Evolutionary conservation across 2,113 vertebrate genomes (phyloP).

Genomic region (Raja brachyura): DNA sequence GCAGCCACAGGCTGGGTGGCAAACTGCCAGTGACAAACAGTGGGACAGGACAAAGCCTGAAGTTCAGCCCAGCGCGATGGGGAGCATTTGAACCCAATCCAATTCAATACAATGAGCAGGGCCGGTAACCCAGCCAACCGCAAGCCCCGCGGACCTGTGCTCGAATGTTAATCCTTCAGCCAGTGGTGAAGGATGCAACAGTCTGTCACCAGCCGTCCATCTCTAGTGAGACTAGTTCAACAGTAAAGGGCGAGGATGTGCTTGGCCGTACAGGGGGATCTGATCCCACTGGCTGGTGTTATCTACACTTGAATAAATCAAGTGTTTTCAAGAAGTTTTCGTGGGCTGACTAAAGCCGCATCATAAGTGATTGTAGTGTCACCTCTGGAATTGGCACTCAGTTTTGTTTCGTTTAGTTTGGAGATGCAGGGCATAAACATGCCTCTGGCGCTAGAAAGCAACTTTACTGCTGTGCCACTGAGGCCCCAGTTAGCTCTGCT

Average conservation of each 20-base stretch:
- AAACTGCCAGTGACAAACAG: constrained; percentile 18
- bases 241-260: not conserved
- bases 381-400: not conserved
- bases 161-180: not conserved
- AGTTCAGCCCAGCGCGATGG: not conserved
- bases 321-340: not conserved
- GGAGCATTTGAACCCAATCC: not conserved
- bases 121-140: not conserved
- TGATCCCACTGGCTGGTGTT: not conserved
- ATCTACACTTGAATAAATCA: not conserved
- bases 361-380: not conserved
- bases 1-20: not conserved
- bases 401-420: no score
- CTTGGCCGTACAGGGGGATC: not conserved
- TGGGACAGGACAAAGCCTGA: not conserved
- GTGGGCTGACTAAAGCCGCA: not conserved
- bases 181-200: not conserved
- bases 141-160: not conserved
- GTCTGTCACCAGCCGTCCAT: not conserved
- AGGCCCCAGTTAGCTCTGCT: no score
- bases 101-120: not conserved
- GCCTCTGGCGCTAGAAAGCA: no score
- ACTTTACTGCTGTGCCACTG: no score
- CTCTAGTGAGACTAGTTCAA: not conserved
- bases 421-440: no score